Percentiles rank a stretch among this genome's conserved stretches.
Evolutionary conservation across 2,113 vertebrate genomes (phyloP).

Genomic region (Engraulis encrasicolus): DNA sequence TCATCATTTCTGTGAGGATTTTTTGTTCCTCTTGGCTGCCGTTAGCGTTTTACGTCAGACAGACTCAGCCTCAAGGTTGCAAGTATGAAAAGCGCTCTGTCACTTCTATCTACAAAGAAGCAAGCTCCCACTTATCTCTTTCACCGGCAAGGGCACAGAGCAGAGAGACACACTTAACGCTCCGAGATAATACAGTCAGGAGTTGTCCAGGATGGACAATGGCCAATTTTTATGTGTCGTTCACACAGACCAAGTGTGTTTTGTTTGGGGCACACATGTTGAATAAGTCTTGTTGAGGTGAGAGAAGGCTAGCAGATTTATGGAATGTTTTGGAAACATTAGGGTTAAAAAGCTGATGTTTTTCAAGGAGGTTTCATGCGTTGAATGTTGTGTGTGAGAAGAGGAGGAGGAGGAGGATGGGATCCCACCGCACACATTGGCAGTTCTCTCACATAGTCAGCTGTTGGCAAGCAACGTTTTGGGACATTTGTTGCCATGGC

Average conservation of each 20-base stretch:
- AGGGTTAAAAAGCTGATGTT: not conserved
- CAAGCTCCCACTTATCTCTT: not conserved
- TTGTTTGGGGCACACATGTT: not conserved
- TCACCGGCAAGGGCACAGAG: not conserved
- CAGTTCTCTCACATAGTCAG: constrained; percentile 23
- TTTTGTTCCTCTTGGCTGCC: not conserved
- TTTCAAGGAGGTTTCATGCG: not conserved
- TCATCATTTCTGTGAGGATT: not conserved
- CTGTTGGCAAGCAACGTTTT: constrained; percentile 19
- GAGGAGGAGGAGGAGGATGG: not conserved
- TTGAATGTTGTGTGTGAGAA: no score
- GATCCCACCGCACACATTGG: not conserved
- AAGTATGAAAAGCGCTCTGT: constrained; percentile 44
- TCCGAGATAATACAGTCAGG: constrained; percentile 10
- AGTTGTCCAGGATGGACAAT: not conserved
- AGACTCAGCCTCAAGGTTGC: constrained; percentile 35
- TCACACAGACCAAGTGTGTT: not conserved
- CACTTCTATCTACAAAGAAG: constrained; percentile 42
- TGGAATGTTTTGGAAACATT: not conserved
- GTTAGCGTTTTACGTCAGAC: constrained; percentile 15
- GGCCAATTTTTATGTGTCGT: constrained; percentile 1
- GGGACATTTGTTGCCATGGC: constrained; percentile 28
- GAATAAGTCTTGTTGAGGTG: no score
- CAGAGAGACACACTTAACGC: not conserved
- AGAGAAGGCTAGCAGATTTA: not conserved